Base-by-base conservation (phyloP, 2,888 invertebrate species). In the Zygothrica quintamaculata region DNA sequence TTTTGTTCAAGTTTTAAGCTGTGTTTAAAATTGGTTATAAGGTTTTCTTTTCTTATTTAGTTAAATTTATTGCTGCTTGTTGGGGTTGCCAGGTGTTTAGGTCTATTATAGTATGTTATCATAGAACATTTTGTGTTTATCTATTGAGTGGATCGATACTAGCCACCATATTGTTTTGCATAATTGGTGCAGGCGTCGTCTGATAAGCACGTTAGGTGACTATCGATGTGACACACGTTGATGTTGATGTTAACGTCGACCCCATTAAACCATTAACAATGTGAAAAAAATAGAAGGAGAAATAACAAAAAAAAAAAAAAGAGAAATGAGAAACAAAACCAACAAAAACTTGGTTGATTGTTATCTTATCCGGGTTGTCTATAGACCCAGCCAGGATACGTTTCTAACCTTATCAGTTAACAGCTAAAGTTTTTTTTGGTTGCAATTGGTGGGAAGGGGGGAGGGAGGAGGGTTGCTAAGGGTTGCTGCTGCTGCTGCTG, bases 121-220 rank as follows among this genome's bases (percentile, higher is more conserved):
- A n/a, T n/a, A n/a, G n/a, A n/a, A 22, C 18, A 22, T 22, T 22
- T 22, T 22, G 37, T 31, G 36, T 48, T 64, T 64, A 69, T 67
- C 61, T 44, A 47, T 68, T 25, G 11, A 48, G 37, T 60, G 70
- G 71, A 82, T 85, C 76, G 79, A 87, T 82, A 75, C 55, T 43
- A 53, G 59, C 69, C 75, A 52, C 75, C 77, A 81, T 88, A 79
- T 88, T 88, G 88, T 87, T 88, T 81, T 77, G 84, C 84, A 86
- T 87, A 88, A 88, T 81, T 76, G 29, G 3, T 29, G 29, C n/a
- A 29, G 51, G 31, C 11, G 36, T 26, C 16, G 29, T 42, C 36
- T 13, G 84, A 79, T 85, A 82, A 76, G 51, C 36, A 37, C 26
- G 25, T 12, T 8, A 3, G 36, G 55, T 12, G 42, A 33, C 34